These are phyloP conservation scores for Gallinago solitaria DNA, from an alignment of 2,797 vertebrate genomes.

Conservation along the genomic window DNA sequence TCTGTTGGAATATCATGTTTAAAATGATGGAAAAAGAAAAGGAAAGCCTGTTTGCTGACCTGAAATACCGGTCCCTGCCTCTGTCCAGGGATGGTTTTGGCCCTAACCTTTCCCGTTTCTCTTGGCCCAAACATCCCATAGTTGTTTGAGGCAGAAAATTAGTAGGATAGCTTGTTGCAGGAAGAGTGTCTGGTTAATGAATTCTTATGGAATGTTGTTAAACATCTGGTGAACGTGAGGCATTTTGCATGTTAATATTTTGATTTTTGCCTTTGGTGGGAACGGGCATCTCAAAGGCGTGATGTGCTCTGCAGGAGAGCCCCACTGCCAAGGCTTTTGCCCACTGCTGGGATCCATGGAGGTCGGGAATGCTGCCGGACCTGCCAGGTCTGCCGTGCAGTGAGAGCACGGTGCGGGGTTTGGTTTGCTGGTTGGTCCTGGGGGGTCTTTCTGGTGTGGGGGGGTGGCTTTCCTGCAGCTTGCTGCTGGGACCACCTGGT, in stretches of 20 bases:
- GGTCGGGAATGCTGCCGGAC: not conserved
- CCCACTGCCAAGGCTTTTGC: not conserved
- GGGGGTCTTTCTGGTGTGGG: not conserved
- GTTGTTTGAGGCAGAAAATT: not conserved
- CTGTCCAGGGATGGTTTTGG: not conserved
- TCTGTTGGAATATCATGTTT: not conserved
- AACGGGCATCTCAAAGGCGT: accelerated
- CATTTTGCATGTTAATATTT: not conserved
- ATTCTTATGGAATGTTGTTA: not conserved
- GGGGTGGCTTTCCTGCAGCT: not conserved
- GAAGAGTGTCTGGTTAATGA: not conserved
- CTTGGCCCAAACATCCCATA: not conserved
- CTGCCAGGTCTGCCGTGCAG: accelerated
- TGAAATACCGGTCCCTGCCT: not conserved
- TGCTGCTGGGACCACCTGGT: not conserved
- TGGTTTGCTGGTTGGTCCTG: not conserved
- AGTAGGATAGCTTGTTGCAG: not conserved
- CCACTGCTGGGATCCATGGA: not conserved
- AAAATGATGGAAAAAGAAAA: not conserved
- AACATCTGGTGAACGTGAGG: not conserved
- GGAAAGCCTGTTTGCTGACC: not conserved
- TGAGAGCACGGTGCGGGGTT: accelerated
- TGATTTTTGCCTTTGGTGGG: not conserved
- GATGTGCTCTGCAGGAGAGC: not conserved
- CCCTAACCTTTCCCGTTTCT: not conserved